Base-by-base conservation (phyloP, 2,888 invertebrate species). In the Drosophila nr. perissopoda region DNA sequence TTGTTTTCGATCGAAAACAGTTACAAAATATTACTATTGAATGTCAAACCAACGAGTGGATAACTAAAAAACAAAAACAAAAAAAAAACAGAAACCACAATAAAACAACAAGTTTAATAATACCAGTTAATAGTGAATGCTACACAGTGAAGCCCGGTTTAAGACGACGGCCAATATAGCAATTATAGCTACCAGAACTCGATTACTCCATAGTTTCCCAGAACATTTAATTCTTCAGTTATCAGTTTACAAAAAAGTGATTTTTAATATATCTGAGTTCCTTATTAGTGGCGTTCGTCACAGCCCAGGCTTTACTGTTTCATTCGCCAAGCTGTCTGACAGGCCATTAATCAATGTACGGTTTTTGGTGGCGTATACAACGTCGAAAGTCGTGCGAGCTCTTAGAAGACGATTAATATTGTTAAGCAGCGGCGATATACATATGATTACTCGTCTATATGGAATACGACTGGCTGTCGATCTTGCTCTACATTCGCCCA, bases 1-100 rank as follows among this genome's bases (percentile, higher is more conserved):
- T 51, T 8, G 84, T 90, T 85, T 82, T 27, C 57, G 45, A 69
- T 70, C 52, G 67, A 75, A 69, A 76, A 88, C 84, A 84, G 90
- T 85, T 85, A 88, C 76, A 71, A 66, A 71, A 69, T 66, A 59
- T 64, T 61, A 58, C 42, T 63, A 69, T 73, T 67, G 76, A 78
- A 72, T 83, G 76, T 65, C 69, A 83, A 66, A 61, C 70, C 51
- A 81, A 57, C 65, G 65, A 58, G 60, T 51, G 5, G 48, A 71
- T 45, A 73, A 72, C 36, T 67, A 38, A 56, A 36, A 34, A 10
- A 18, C 27, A n/a, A 18, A 29, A 38, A 1, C 33, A 57, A 69
- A 80, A 63, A 76, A 63, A 68, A 69, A 84, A 49, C 48, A 45
- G 45, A 71, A 81, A 60, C 49, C 58, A 65, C 51, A 59, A 31